These are phyloP conservation scores for Mormyrops boulengeri DNA, from an alignment of 2,797 vertebrate genomes.

Conservation along the genomic window DNA sequence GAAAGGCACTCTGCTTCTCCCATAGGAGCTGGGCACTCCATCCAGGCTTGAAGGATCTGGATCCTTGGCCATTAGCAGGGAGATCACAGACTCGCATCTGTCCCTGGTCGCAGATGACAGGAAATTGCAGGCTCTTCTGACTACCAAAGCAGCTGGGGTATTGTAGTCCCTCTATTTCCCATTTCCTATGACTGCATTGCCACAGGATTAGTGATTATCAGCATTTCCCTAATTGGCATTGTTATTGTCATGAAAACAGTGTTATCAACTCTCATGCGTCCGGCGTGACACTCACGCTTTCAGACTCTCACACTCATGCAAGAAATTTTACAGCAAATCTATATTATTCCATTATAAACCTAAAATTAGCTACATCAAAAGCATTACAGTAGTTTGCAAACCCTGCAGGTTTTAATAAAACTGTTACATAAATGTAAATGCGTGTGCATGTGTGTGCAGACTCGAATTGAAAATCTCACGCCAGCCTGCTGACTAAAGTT, in stretches of 20 bases:
- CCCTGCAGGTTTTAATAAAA: neutral
- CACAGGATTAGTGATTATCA: neutral
- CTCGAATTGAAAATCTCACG: neutral
- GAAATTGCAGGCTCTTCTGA: slow-evolving; percentile 48
- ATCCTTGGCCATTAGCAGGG: slow-evolving; percentile 46
- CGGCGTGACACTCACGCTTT: neutral
- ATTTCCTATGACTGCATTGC: neutral
- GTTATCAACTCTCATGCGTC: neutral
- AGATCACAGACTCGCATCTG: slow-evolving; percentile 48
- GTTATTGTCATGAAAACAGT: neutral
- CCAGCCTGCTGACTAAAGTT: neutral
- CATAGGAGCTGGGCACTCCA: slow-evolving; percentile 62
- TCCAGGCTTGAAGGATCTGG: slow-evolving; percentile 54
- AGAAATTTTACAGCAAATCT: neutral
- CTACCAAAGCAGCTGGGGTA: slow-evolving; percentile 54
- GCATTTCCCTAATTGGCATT: neutral
- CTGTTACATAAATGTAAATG: neutral
- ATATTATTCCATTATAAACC: neutral
- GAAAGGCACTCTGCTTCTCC: neutral
- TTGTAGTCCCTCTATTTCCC: neutral
- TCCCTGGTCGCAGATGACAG: slow-evolving; percentile 51
- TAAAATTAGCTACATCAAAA: neutral
- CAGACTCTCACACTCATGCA: neutral
- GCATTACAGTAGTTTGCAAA: neutral
- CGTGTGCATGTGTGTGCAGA: neutral